Evolutionary conservation across 2,113 vertebrate genomes (phyloP).

Genomic region (Gallinago undulata): DNA sequence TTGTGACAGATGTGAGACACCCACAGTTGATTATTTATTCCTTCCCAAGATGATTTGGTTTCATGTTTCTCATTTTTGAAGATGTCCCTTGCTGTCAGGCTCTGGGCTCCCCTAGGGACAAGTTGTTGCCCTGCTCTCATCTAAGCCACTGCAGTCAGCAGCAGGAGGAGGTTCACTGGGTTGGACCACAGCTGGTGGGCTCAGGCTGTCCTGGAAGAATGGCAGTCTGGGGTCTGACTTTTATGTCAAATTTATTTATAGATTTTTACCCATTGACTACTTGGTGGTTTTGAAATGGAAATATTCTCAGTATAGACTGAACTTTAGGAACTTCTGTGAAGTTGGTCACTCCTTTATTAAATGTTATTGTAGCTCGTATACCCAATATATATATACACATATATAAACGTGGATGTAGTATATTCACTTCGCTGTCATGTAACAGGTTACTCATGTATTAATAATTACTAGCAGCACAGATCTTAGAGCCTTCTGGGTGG

Average conservation of each 20-base stretch:
- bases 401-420: neutral
- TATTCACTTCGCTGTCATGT: neutral
- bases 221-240: neutral
- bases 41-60: neutral
- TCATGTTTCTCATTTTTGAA: neutral
- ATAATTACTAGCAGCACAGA: neutral
- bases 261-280: neutral
- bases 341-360: neutral
- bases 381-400: neutral
- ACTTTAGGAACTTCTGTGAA: neutral
- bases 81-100: neutral
- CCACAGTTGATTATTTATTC: neutral
- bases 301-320: neutral
- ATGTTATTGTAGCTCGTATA: neutral
- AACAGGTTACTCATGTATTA: neutral
- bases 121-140: neutral
- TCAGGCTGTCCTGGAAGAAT: neutral
- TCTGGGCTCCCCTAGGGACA: neutral
- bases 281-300: neutral
- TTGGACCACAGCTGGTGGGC: neutral
- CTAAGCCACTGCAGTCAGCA: neutral
- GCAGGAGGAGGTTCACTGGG: neutral
- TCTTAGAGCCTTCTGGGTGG: neutral
- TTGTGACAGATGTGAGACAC: neutral
- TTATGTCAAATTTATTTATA: neutral